Evolutionary conservation across 2,797 vertebrate genomes (phyloP), one percentile per base, ranked within the genome.

Genomic region (Poecilia picta): DNA sequence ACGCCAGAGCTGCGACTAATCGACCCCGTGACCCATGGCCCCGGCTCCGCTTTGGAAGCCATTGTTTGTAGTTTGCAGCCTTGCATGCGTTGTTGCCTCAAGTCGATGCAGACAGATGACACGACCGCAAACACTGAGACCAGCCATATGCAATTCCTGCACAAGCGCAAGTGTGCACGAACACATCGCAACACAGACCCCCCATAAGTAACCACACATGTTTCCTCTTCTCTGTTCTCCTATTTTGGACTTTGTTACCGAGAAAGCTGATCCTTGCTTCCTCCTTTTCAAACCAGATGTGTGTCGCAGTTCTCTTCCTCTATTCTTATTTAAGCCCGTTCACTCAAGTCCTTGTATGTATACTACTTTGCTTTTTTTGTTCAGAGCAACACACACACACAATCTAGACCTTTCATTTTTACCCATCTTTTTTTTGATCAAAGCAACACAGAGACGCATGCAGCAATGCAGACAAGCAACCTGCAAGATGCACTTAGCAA

Each of bases 201-300:
- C 85, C 84, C 76, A 77, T 73, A 66, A 87, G 72, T 81, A 91
- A 93, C 91, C 89, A 73, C 72, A 75, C 72, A 75, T 72, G 78
- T 93, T 94, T 93, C 92, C 93, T 92, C 89, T 95, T 95, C 91
- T 94, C 93, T 94, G 85, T 92, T 89, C 86, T 94, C 89, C 94
- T 94, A 93, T 94, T 95, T 94, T 93, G 87, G 91, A 94, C 89
- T 81, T 85, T 81, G 89, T 93, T 94, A 91, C 92, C 88, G 90
- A 95, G 92, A 95, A 93, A 81, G 73, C 57, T 80, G 3, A 81
- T 93, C 91, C 90, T 89, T 89, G 88, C 93, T 96, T 95, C 95
- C 95, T 93, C 92, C 93, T 95, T 95, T 93, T 86, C 81, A 82
- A 74, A 90, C 87, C 95, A 95, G 95, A 94, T 96, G 95, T 94